Evolutionary conservation across 2,888 invertebrate genomes (phyloP).

Genomic region (Polyploca ridens): DNA sequence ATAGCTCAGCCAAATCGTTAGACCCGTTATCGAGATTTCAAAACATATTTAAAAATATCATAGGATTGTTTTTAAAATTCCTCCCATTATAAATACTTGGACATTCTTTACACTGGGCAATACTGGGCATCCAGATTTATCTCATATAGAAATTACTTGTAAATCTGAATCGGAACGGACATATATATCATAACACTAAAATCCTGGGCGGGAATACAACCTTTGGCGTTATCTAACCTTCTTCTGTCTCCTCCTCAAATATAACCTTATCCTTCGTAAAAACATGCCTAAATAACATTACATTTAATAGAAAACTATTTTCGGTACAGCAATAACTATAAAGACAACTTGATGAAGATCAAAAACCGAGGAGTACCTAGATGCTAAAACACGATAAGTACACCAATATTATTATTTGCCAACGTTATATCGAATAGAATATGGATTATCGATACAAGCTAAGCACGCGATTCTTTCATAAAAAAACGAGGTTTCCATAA

Average conservation of each 20-base stretch:
- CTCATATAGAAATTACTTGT: too few relatives aligned
- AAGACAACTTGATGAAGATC: neutral
- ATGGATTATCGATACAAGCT: neutral
- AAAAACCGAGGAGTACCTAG: neutral
- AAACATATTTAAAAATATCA: too few relatives aligned
- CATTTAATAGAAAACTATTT: neutral
- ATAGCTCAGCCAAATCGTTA: too few relatives aligned
- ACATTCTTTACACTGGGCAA: too few relatives aligned
- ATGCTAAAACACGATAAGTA: neutral
- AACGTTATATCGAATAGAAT: neutral
- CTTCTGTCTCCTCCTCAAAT: too few relatives aligned
- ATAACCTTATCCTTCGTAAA: neutral
- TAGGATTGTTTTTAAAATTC: too few relatives aligned
- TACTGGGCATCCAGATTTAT: too few relatives aligned
- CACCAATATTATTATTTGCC: neutral
- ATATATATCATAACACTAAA: too few relatives aligned
- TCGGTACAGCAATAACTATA: neutral
- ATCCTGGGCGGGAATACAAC: too few relatives aligned
- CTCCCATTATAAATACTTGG: too few relatives aligned
- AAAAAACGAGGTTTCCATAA: neutral
- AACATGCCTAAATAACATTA: neutral
- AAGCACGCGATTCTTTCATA: conserved; percentile 6
- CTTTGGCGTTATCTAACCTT: neutral
- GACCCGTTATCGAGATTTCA: too few relatives aligned
- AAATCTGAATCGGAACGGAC: too few relatives aligned